phyloP scores from a whole-genome alignment of 2,797 vertebrate genomes.

The Gobio occitaniae region DNA sequence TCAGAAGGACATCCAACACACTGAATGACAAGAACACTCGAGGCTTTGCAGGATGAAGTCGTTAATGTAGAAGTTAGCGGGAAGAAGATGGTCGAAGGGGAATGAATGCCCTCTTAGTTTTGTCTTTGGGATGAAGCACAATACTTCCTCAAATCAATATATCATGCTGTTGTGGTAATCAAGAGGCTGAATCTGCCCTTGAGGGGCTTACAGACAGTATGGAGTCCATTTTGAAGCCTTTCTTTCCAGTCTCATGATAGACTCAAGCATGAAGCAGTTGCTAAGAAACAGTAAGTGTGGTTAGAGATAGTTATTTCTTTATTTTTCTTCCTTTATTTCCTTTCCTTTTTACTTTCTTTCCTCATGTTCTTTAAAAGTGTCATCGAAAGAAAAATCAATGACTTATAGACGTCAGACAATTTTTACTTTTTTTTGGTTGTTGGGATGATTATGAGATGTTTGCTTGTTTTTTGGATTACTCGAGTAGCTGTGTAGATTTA shows the following conservation, averaged over 20 bases:
- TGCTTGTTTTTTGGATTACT: not conserved
- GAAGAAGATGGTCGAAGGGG: slow-evolving; percentile 40
- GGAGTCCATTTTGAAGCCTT: slow-evolving; percentile 61
- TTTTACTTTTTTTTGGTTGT: not conserved
- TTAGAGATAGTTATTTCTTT: slow-evolving; percentile 66
- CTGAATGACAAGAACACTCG: slow-evolving; percentile 34
- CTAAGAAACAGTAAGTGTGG: slow-evolving; percentile 76
- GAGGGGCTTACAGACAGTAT: slow-evolving; percentile 62
- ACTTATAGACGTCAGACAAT: not conserved
- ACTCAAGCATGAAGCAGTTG: slow-evolving; percentile 76
- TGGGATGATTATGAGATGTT: not conserved
- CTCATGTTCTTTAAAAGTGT: slow-evolving; percentile 48
- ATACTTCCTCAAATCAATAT: slow-evolving; percentile 68
- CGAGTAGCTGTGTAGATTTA: not conserved
- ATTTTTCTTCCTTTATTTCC: not conserved
- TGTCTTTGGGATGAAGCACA: slow-evolving; percentile 50
- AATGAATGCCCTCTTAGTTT: slow-evolving; percentile 51
- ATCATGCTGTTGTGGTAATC: slow-evolving; percentile 46
- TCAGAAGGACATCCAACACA: slow-evolving; percentile 2
- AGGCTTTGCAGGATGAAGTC: slow-evolving; percentile 20
- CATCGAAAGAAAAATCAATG: not conserved
- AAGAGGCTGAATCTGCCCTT: slow-evolving; percentile 54
- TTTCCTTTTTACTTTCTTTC: slow-evolving; percentile 22
- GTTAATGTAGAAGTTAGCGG: slow-evolving; percentile 26
- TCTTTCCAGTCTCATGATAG: slow-evolving; percentile 58